phyloP scores from a whole-genome alignment of 1,140 invertebrate species.

The Bombus pascuorum region DNA sequence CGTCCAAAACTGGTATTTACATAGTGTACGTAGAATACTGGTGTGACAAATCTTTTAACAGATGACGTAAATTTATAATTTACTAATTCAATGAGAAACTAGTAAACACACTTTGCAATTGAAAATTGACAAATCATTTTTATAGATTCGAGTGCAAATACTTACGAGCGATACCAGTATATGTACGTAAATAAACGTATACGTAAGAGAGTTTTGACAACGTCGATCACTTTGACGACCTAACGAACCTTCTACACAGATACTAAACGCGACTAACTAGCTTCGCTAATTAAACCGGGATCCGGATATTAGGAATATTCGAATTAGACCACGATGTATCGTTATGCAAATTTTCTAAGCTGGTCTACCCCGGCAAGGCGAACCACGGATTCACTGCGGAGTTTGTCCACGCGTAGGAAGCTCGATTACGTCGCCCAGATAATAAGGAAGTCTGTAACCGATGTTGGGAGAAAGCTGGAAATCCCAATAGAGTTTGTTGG shows the following conservation, averaged over 20 bases:
- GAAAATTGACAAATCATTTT: neutral
- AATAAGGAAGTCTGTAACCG: constrained; percentile 55
- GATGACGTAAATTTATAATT: no score
- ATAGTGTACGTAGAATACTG: no score
- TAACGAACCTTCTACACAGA: neutral
- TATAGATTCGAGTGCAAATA: neutral
- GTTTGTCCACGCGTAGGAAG: constrained; percentile 25
- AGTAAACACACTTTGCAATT: no score
- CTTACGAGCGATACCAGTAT: neutral
- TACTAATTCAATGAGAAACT: no score
- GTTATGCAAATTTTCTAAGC: constrained; percentile 42
- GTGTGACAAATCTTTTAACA: no score
- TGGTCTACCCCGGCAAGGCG: neutral
- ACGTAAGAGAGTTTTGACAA: neutral
- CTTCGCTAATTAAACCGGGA: constrained; percentile 30
- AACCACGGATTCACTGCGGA: neutral
- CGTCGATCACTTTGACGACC: neutral
- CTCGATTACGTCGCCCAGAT: constrained; percentile 44
- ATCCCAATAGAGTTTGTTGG: constrained; percentile 50
- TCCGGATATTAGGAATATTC: neutral
- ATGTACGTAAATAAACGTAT: no score
- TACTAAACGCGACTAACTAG: neutral
- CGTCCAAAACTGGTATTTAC: no score
- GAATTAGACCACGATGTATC: neutral
- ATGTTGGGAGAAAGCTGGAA: constrained; percentile 36